Percentiles rank a stretch among this genome's conserved stretches.
phyloP scores from a whole-genome alignment of 2,797 vertebrate genomes.

The Hylomyscus alleni region DNA sequence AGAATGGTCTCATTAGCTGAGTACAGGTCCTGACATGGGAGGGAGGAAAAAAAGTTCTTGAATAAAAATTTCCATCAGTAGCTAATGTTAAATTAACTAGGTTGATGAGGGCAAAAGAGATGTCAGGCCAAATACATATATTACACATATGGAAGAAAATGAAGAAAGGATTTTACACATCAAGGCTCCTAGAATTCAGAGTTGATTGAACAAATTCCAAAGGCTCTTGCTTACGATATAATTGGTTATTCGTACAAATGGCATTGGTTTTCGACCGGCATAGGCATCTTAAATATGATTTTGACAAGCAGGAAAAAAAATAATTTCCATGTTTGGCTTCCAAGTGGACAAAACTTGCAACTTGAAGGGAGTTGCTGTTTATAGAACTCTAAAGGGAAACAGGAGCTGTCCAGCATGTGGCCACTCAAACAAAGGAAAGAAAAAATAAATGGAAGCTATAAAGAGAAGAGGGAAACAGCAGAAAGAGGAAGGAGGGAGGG shows the following conservation, averaged over 20 bases:
- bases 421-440: not conserved
- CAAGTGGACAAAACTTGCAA: slow-evolving; percentile 48
- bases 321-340: not conserved
- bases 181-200: not conserved
- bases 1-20: not conserved
- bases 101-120: not conserved
- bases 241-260: slow-evolving; percentile 42
- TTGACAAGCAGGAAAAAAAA: slow-evolving; percentile 60
- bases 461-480: rapidly evolving
- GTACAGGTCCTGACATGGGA: not conserved
- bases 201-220: not conserved
- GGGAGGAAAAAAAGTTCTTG: not conserved
- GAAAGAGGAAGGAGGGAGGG: not conserved
- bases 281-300: slow-evolving; percentile 5
- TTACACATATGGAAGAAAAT: too few species aligned
- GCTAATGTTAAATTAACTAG: not conserved
- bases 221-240: not conserved
- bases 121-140: not conserved
- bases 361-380: slow-evolving; percentile 32
- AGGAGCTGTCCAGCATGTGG: not conserved
- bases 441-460: not conserved
- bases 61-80: not conserved
- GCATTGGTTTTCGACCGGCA: slow-evolving; percentile 23
- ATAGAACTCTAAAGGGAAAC: not conserved
- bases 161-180: not conserved